A percentile compares a stretch with the other conserved stretches of the same genome.
These are phyloP conservation scores for Catharus ustulatus DNA, from an alignment of 2,797 vertebrate species.

Conservation along the genomic window DNA sequence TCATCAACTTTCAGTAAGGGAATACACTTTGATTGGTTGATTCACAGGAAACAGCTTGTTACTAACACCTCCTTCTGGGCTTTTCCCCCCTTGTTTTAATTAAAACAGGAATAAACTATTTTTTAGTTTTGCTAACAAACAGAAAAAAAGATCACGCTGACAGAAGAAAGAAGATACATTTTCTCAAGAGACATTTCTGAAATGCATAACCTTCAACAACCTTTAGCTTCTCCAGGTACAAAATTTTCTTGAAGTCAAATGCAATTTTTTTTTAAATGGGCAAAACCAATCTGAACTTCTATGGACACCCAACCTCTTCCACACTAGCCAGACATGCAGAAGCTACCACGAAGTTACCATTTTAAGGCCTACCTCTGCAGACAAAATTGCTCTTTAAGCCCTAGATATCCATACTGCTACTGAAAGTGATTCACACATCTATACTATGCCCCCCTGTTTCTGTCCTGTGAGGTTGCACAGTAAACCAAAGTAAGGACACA, in stretches of 20 bases:
- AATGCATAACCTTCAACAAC: not conserved
- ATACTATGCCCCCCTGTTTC: not conserved
- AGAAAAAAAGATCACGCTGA: not conserved
- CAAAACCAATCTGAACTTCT: not conserved
- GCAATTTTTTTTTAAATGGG: not conserved
- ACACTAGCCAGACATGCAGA: accelerated
- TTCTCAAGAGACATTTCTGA: not conserved
- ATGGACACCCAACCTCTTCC: not conserved
- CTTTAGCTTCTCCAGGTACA: not conserved
- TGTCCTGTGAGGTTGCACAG: not conserved
- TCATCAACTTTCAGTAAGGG: not conserved
- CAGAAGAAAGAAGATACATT: not conserved
- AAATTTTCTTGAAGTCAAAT: not conserved
- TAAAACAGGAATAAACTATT: not conserved
- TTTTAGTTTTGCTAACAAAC: not conserved
- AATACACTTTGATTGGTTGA: not conserved
- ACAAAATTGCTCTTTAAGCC: not conserved
- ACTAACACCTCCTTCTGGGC: not conserved
- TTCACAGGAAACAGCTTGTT: not conserved
- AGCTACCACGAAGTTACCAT: not conserved
- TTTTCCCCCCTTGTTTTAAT: not conserved
- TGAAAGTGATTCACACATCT: not conserved
- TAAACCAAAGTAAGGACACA: not conserved
- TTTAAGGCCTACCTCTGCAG: not conserved
- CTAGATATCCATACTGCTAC: not conserved